Conservation (phyloP, 2,888 invertebrate species). For the Eupithecia insigniata region DNA sequence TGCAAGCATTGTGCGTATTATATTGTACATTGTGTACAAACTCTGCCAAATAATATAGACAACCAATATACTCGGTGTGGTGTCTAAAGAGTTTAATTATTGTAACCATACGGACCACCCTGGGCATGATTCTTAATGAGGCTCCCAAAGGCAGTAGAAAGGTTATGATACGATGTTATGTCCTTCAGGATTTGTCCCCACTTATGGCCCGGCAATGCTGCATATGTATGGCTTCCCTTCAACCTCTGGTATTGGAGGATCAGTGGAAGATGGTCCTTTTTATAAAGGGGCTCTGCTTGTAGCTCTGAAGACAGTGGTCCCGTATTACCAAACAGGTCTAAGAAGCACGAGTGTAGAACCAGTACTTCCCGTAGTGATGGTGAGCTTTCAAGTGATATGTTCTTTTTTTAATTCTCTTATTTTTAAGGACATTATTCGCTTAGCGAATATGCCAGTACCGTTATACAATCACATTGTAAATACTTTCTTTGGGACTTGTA, state of each 20-base stretch:
- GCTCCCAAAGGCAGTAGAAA: background rate
- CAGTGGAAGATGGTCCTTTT: conserved; percentile 76
- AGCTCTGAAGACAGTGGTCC: conserved; percentile 88
- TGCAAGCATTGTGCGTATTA: background rate
- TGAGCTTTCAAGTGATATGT: conserved; percentile 32
- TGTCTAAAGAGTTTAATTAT: no score
- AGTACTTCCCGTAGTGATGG: conserved; percentile 62
- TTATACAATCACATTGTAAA: no score
- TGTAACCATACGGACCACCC: background rate
- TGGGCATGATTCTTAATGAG: background rate
- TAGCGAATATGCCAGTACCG: no score
- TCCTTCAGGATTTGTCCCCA: conserved; percentile 87
- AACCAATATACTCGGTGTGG: background rate
- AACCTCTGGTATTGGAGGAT: conserved; percentile 35
- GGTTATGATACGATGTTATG: background rate
- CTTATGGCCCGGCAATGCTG: conserved; percentile 92
- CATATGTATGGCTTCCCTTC: conserved; percentile 87
- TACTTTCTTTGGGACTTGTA: background rate
- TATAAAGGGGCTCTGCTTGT: conserved; percentile 90
- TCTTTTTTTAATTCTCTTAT: no score
- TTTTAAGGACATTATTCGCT: no score
- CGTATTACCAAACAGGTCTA: conserved; percentile 79
- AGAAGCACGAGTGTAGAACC: conserved; percentile 64
- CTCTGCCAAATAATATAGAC: background rate
- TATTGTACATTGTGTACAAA: background rate